phyloP scores from a whole-genome alignment of 2,113 vertebrate genomes.

The Coracopsis vasa region DNA sequence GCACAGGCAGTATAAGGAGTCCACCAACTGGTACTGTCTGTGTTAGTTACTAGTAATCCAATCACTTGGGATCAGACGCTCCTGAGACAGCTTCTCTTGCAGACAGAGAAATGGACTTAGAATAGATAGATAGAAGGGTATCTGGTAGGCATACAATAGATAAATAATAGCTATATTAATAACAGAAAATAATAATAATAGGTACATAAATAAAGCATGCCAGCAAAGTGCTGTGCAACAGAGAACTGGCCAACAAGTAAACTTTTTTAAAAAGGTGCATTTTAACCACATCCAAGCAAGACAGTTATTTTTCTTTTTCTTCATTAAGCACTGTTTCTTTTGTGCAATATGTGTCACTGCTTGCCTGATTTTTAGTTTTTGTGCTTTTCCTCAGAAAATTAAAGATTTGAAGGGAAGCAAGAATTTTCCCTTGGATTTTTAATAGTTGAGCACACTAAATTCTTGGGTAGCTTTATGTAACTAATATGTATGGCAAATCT shows the following conservation, averaged over 20 bases:
- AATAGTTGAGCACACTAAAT: neutral
- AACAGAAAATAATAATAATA: neutral
- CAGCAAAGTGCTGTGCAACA: neutral
- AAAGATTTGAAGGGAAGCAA: neutral
- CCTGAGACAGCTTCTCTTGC: neutral
- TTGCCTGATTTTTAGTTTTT: neutral
- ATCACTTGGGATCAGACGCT: conserved; percentile 23
- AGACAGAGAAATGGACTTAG: neutral
- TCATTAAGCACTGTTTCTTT: neutral
- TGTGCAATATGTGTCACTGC: neutral
- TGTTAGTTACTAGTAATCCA: conserved; percentile 26
- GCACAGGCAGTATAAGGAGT: neutral
- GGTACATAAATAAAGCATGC: neutral
- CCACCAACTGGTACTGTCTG: conserved; percentile 38
- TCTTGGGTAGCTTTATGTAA: neutral
- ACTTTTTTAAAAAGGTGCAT: neutral
- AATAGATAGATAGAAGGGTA: neutral
- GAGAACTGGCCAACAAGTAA: neutral
- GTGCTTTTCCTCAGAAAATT: neutral
- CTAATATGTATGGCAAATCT: neutral
- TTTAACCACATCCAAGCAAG: neutral
- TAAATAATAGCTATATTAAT: neutral
- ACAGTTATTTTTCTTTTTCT: neutral
- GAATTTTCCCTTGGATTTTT: neutral
- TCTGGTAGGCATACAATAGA: neutral